Percentiles rank a stretch among this genome's conserved stretches.
These are phyloP conservation scores for Baronia brevicornis DNA, from an alignment of 2,888 invertebrate genomes.

Conservation along the genomic window DNA sequence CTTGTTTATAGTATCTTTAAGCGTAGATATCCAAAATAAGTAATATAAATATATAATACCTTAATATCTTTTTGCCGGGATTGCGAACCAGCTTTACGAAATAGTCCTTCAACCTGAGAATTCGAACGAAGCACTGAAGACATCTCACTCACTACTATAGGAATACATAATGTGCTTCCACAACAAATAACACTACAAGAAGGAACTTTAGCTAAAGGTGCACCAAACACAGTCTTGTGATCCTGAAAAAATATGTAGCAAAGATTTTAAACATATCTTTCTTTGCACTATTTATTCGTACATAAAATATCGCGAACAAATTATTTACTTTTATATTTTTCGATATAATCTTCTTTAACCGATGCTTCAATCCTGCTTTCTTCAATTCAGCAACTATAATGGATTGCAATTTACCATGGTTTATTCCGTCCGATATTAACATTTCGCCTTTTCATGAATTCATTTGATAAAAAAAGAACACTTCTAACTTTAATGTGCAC, in stretches of 20 bases:
- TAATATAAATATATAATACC: too few species aligned
- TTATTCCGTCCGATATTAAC: constrained; percentile 69
- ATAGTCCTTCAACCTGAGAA: constrained; percentile 87
- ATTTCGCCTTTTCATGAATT: constrained; percentile 42
- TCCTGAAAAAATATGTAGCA: constrained; percentile 53
- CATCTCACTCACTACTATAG: constrained; percentile 82
- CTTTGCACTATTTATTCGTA: neutral
- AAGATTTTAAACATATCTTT: too few species aligned
- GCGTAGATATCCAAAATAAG: too few species aligned
- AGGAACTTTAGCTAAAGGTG: constrained; percentile 62
- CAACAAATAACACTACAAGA: constrained; percentile 77
- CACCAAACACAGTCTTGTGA: constrained; percentile 66
- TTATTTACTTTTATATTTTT: constrained; percentile 68
- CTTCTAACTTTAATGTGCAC: constrained; percentile 18
- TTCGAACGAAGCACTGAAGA: constrained; percentile 81
- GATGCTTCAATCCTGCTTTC: constrained; percentile 81
- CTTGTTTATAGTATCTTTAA: too few species aligned
- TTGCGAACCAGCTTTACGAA: constrained; percentile 91
- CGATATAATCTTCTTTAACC: constrained; percentile 78
- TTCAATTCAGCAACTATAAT: constrained; percentile 80
- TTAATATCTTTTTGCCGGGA: constrained; percentile 88
- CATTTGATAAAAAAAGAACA: constrained; percentile 23
- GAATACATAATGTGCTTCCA: constrained; percentile 82
- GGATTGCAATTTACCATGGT: constrained; percentile 64
- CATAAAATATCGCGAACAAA: constrained; percentile 6